Conservation (phyloP, 2,113 vertebrate genomes). For the Vulpes vulpes region DNA sequence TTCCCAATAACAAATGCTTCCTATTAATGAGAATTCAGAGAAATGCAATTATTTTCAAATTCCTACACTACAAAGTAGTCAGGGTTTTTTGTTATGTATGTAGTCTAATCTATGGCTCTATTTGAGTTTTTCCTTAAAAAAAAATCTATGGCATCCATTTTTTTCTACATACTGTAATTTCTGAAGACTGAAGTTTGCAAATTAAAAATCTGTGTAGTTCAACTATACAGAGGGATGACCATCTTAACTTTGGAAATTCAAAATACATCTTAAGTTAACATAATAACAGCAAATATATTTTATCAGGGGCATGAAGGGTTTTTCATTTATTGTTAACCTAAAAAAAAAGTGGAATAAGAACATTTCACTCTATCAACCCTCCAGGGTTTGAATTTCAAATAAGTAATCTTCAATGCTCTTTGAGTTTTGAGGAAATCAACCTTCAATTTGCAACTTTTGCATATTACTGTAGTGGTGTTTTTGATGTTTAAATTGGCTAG, state of each 20-base stretch:
- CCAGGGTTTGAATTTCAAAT: background rate
- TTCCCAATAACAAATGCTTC: background rate
- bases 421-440: background rate
- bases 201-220: background rate
- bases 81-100: background rate
- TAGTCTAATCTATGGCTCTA: background rate
- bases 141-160: background rate
- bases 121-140: background rate
- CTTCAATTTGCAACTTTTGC: background rate
- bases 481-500: background rate
- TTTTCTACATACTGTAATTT: constrained; percentile 2
- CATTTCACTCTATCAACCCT: background rate
- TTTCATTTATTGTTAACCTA: background rate
- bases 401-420: background rate
- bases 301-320: background rate
- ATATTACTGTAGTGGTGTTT: background rate
- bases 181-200: background rate
- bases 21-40: background rate
- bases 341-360: background rate
- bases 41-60: constrained; percentile 8
- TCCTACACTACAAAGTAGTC: background rate
- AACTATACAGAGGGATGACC: background rate
- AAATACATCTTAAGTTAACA: constrained; percentile 28
- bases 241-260: background rate
- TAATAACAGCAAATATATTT: background rate